phyloP scores from a whole-genome alignment of 2,888 invertebrate species.

The Pristionchus maxplancki region DNA sequence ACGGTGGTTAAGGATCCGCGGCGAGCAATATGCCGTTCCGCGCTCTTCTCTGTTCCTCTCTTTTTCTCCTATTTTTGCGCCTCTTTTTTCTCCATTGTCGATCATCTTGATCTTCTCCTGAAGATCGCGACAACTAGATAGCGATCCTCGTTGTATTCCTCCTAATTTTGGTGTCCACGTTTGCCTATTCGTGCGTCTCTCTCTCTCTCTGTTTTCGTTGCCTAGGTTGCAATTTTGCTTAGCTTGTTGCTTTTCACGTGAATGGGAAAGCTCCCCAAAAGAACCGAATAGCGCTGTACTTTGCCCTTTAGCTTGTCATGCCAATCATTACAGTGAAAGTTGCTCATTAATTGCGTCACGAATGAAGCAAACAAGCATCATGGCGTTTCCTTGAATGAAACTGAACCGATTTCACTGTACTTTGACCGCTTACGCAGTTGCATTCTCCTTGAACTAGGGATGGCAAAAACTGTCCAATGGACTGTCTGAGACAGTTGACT shows the following conservation, averaged over 20 bases:
- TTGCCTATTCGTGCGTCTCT: background rate
- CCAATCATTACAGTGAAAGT: too few species aligned
- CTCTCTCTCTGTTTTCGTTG: background rate
- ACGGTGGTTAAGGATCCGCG: slow-evolving; percentile 6
- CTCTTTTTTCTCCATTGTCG: background rate
- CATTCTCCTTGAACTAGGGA: too few species aligned
- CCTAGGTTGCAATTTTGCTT: background rate
- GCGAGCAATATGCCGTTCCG: slow-evolving; percentile 32
- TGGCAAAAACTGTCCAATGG: too few species aligned
- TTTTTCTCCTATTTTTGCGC: background rate
- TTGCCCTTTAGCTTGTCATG: background rate
- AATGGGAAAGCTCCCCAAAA: background rate
- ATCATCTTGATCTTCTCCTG: background rate
- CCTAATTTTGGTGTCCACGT: too few species aligned
- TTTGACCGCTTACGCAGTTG: too few species aligned
- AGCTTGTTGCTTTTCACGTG: background rate
- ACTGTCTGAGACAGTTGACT: too few species aligned
- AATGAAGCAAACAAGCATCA: too few species aligned
- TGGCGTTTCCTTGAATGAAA: too few species aligned
- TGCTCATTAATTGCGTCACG: background rate
- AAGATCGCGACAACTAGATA: too few species aligned
- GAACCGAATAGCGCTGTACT: background rate
- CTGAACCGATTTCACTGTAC: too few species aligned
- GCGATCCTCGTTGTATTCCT: too few species aligned
- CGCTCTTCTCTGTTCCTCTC: background rate